Base-by-base conservation (phyloP, 1,140 invertebrate genomes). In the Armadillidium nasatum region DNA sequence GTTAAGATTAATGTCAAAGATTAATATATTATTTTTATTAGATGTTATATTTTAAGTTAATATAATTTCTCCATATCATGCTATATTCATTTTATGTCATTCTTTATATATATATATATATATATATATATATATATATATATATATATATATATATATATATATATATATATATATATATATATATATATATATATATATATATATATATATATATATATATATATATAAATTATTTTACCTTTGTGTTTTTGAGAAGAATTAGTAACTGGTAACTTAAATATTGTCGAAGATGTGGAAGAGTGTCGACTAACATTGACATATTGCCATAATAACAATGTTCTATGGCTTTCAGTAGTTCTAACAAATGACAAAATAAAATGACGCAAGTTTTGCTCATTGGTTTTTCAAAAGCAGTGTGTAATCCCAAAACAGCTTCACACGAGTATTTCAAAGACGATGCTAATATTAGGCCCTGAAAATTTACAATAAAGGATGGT, bases 261-360 rank as follows among this genome's bases (percentile, higher is more conserved):
- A 15, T 60, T 60, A 60, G 19, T 19, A 60, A 7, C 50, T 60
- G 50, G 19, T 60, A 60, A 19, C 50, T 60, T 19, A 60, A 19
- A 60, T 60, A 60, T 60, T 60, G 50, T 60, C 50, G 50, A 60
- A 60, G 50, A 19, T 60, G 50, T 60, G 50, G 50, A 15, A 60
- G 19, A 15, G 50, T 60, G 11, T 60, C 50, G 7, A 19, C 50
- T 19, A 60, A 60, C 50, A 60, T 60, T 60, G 50, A 60, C 11
- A 19, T 60, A 60, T 60, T 60, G 50, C 19, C 0, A 60, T 60
- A 19, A 60, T 60, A 60, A 15, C 11, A 15, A 7, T 19, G 19
- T 19, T 60, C 50, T 2, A 60, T 60, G 11, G 50, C 11, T 19
- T 60, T 60, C 50, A 60, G 19, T 60, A 60, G 50, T 60, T 60